Base-by-base conservation (phyloP, 1,140 invertebrate species). In the Dendrolimus kikuchii region DNA sequence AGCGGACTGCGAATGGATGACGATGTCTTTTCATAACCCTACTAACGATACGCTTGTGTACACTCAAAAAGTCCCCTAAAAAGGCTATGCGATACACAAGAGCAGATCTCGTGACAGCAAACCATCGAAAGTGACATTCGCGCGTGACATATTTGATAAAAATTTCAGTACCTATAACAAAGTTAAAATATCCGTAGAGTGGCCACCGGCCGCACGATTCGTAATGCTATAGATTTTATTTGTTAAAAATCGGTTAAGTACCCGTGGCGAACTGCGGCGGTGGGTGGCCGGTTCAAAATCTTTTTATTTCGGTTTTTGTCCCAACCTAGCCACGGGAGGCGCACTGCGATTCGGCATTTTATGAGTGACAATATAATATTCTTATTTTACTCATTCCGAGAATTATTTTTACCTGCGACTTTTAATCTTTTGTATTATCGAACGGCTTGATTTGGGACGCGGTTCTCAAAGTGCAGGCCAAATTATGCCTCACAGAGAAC, bases 161-260 rank as follows among this genome's bases (percentile, higher is more conserved):
- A 67, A 23, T 23, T 23, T 59, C 41, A 60, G 72, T 78, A 67
- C 62, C 62, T 51, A 59, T 68, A 69, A 74, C 74, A 71, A 70
- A 71, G 68, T 74, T 59, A 64, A 63, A 64, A 46, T 61, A 46
- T 62, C 62, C 62, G 70, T 48, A 53, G 64, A 53, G 66, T 67
- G 69, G 62, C 60, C 63, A 61, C 66, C 64, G 62, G 61, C 60
- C 62, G 56, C 51, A 46, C 79, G 66, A 85, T 85, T 85, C 81
- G 81, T 82, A 76, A 86, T 84, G 81, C 71, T 76, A 86, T 84
- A 83, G 79, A 86, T 86, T 88, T 88, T 88, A 88, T 88, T 87
- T 86, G 86, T 86, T 81, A 84, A 83, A 84, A 87, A 88, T 88
- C 87, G 80, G 77, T 84, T 88, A 88, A 88, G 85, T 87, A 85